Base-by-base conservation (phyloP, 2,888 invertebrate genomes). In the Megaustenia siamemsis region DNA sequence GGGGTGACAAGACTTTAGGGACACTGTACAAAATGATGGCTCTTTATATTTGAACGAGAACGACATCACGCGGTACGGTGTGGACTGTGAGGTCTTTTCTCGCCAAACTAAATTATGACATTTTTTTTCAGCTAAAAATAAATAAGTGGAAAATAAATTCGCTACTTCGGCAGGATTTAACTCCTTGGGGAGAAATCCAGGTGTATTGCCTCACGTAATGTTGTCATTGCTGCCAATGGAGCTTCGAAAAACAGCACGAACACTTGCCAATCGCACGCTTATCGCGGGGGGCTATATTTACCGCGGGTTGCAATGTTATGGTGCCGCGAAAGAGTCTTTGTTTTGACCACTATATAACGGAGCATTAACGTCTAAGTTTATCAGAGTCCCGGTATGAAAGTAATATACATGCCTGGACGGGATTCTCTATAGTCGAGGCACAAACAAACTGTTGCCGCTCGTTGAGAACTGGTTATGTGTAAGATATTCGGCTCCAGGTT, bases 191-290 rank as follows among this genome's bases (percentile, higher is more conserved):
- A 28, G 28, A 60, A 60, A 60, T 3, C 35, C 38, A 2, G 68
- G 38, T 12, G 38, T 38, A 35, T 15, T 15, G 15, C 35, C 68
- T 28, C 68, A 68, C 35, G 35, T 21, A 68, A 35, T 68, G 68
- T 68, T 68, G 68, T 68, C 38, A 68, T 38, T 8, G 68, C 68
- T 18, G 38, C 68, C 21, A 38, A 24, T 35, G 38, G 35, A 68
- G 68, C 68, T 32, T 38, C 68, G 68, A 68, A 68, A 68, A 68
- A 38, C 68, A 68, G 35, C 35, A 68, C 68, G 35, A 18, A 38
- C 24, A 32, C 10, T 8, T 21, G 35, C 68, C 35, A 68, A 28
- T 35, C 68, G 10, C 35, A 1, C 12, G 68, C 68, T 32, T 35
- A 24, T 18, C 38, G 35, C n/a, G n/a, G n/a, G n/a, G 60, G 4